phyloP scores from a whole-genome alignment of 1,140 invertebrate species.

The Drosophila bipectinata region DNA sequence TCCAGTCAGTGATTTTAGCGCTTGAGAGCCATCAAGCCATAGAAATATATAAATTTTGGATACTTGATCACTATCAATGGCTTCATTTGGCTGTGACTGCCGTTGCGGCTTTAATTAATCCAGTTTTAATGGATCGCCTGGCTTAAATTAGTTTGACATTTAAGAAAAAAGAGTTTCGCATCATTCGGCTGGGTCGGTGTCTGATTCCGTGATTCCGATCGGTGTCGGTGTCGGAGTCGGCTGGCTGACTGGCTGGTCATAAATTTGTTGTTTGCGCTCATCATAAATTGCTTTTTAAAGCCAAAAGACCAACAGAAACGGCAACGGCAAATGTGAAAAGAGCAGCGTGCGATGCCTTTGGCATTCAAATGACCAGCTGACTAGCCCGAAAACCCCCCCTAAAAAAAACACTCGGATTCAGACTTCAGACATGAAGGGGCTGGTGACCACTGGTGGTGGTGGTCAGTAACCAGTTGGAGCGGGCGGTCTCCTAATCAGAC shows the following conservation, averaged over 20 bases:
- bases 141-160: conserved; percentile 82
- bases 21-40: conserved; percentile 6
- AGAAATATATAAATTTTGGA: neutral
- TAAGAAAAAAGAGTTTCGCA: conserved; percentile 61
- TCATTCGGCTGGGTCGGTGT: conserved; percentile 42
- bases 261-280: conserved; percentile 71
- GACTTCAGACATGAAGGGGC: neutral
- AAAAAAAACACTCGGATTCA: conserved; percentile 3
- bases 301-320: conserved; percentile 35
- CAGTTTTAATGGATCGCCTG: conserved; percentile 75
- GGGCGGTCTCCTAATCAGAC: conserved; percentile 43
- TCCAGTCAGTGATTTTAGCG: conserved; percentile 15
- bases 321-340: conserved; percentile 64
- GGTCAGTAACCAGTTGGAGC: conserved; percentile 32
- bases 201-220: conserved; percentile 20
- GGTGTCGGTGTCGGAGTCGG: conserved; percentile 22
- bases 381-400: conserved; percentile 36
- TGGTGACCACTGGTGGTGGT: conserved; percentile 12
- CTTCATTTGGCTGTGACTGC: conserved; percentile 41
- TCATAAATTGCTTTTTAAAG: conserved; percentile 75
- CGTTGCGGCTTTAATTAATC: conserved; percentile 72
- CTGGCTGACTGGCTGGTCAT: conserved; percentile 44
- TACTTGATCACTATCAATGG: conserved; percentile 38
- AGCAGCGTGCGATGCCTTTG: conserved; percentile 71
- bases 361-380: conserved; percentile 71